Conservation (phyloP, 2,888 invertebrate genomes). For the Unio delphinus region DNA sequence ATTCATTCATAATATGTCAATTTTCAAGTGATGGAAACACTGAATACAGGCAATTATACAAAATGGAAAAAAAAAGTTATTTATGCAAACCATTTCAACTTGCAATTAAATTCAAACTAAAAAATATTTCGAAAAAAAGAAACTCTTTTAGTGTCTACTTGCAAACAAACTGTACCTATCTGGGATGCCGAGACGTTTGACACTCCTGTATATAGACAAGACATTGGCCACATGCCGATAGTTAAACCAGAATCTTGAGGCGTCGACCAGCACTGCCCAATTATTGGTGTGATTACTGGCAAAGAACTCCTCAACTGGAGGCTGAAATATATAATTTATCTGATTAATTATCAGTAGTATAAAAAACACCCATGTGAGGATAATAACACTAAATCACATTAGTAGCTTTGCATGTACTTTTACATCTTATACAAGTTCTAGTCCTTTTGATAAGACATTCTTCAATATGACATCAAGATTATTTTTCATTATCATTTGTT, state of each 20-base stretch:
- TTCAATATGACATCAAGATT: too few species aligned
- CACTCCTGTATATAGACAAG: constrained; percentile 96
- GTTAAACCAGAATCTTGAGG: constrained; percentile 99
- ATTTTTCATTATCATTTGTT: too few species aligned
- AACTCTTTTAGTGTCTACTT: neutral
- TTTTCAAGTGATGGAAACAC: too few species aligned
- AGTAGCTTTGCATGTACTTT: neutral
- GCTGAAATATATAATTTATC: constrained; percentile 26
- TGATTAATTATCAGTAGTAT: neutral
- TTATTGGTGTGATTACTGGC: constrained; percentile 89
- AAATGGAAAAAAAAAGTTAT: too few species aligned
- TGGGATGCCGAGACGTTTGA: constrained; percentile 98
- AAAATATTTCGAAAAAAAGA: too few species aligned
- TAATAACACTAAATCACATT: neutral
- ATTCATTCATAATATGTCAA: too few species aligned
- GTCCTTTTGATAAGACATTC: too few species aligned
- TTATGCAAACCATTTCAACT: too few species aligned
- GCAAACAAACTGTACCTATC: constrained; percentile 77
- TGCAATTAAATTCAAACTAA: too few species aligned
- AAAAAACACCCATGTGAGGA: neutral
- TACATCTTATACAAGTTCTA: too few species aligned
- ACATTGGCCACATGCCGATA: constrained; percentile 99
- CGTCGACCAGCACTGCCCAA: constrained; percentile 99
- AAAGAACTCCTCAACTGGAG: constrained; percentile 64
- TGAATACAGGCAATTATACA: too few species aligned